Conservation (phyloP, 1,140 invertebrate genomes). For the Tribolium castaneum region DNA sequence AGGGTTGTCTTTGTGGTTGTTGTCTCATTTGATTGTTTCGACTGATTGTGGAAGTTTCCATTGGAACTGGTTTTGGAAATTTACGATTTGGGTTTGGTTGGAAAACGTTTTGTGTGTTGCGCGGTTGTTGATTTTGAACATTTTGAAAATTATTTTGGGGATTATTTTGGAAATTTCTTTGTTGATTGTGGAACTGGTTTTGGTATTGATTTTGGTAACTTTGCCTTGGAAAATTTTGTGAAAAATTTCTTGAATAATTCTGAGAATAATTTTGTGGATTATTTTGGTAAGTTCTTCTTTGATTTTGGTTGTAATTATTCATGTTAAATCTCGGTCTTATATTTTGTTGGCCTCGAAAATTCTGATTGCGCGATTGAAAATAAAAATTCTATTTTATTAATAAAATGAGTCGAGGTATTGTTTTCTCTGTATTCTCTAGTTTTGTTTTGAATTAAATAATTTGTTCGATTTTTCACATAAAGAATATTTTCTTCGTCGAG, state of each 20-base stretch:
- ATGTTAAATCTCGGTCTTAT: not conserved
- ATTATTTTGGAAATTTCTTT: too few relatives aligned
- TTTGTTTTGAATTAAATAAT: too few relatives aligned
- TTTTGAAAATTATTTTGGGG: not conserved
- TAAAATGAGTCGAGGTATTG: too few relatives aligned
- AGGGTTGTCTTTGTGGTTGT: not conserved
- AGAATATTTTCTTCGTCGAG: too few relatives aligned
- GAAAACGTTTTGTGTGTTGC: not conserved
- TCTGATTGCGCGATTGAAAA: too few relatives aligned
- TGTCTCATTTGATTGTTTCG: conserved; percentile 28
- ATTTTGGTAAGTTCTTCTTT: not conserved
- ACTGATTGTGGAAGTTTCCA: not conserved
- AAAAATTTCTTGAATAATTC: not conserved
- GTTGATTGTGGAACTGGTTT: too few relatives aligned
- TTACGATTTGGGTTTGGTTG: not conserved
- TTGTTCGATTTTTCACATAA: too few relatives aligned
- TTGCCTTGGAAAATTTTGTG: not conserved
- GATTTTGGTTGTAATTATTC: not conserved
- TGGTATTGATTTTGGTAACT: not conserved
- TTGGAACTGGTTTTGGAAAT: not conserved
- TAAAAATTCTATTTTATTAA: too few relatives aligned
- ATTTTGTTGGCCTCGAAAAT: too few relatives aligned
- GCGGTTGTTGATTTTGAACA: not conserved
- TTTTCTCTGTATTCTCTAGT: too few relatives aligned
- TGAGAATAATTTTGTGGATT: not conserved